Conservation (phyloP, 2,797 vertebrate species). For the Gallinago stenura region DNA sequence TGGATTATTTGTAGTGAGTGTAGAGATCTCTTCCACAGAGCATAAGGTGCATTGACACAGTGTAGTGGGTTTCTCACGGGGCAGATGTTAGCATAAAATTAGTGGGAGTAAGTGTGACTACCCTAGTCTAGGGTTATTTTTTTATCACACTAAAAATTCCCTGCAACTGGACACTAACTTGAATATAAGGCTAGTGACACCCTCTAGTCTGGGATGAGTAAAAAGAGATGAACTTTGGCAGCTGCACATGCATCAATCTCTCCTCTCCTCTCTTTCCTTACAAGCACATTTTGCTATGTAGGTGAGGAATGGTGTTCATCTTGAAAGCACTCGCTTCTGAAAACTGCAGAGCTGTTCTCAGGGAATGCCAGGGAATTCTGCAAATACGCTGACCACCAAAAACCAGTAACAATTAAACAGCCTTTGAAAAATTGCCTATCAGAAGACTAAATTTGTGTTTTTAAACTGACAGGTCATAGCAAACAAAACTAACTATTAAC, state of each 20-base stretch:
- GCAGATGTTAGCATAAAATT: not conserved
- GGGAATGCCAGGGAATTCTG: conserved; percentile 12
- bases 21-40: not conserved
- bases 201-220: not conserved
- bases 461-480: not conserved
- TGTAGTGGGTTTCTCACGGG: not conserved
- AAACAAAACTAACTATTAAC: not conserved
- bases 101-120: not conserved
- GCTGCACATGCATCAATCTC: not conserved
- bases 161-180: not conserved
- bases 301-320: conserved; percentile 68
- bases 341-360: not conserved
- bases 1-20: not conserved
- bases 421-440: conserved; percentile 49
- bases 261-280: not conserved
- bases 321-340: not conserved
- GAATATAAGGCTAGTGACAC: no score
- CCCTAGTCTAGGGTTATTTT: not conserved
- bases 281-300: conserved; percentile 55
- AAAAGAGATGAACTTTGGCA: not conserved
- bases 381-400: not conserved
- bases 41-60: not conserved
- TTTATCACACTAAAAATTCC: not conserved
- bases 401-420: conserved; percentile 19
- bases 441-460: not conserved